Evolutionary conservation across 2,888 invertebrate genomes (phyloP), one percentile per base, ranked within the genome.

Genomic region (Campopleginae sp.): DNA sequence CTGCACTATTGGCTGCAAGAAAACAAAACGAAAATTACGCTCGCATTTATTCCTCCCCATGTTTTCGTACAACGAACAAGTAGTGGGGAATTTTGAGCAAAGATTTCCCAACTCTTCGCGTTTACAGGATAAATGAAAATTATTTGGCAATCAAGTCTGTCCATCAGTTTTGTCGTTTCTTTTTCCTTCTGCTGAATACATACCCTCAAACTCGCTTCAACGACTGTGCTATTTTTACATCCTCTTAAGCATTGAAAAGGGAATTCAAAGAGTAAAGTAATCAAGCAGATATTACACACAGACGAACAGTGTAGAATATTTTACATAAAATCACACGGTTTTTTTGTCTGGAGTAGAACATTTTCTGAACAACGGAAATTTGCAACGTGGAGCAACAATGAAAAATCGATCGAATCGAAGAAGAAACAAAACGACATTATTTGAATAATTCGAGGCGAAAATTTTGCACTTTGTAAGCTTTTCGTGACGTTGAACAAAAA

Each of bases 1-100:
- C 88, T 89, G 87, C 3, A 87, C 88, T 68, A 82, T 82, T 71
- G 82, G 58, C 38, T 38, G 61, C 48, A 46, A 68, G 54, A 77
- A 70, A 46, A 72, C 31, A 33, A 68, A 66, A 38, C 38, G 61
- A 78, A 71, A 10, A 27, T 14, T 71, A 12, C 5, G 27, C 5
- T 33, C 19, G 33, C n/a, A 46, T 75, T 27, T 19, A 23, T 58
- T 1, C 6, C 27, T 51, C 7, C 27, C 14, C 8, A 58, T 12
- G 10, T 23, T 58, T 27, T 4, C 3, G 27, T 23, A 44, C 4
- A 54, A 72, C 63, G 17, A 71, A 14, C 19, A 31, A 44, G 42
- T 19, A 65, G 12, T 12, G 27, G 14, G 23, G 4, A 14, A 27
- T 58, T 58, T 14, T 27, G 12, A 27, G 27, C 27, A 8, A 14